These are phyloP conservation scores for Drosophila melanocephala DNA, from an alignment of 2,888 invertebrate genomes.

Conservation along the genomic window DNA sequence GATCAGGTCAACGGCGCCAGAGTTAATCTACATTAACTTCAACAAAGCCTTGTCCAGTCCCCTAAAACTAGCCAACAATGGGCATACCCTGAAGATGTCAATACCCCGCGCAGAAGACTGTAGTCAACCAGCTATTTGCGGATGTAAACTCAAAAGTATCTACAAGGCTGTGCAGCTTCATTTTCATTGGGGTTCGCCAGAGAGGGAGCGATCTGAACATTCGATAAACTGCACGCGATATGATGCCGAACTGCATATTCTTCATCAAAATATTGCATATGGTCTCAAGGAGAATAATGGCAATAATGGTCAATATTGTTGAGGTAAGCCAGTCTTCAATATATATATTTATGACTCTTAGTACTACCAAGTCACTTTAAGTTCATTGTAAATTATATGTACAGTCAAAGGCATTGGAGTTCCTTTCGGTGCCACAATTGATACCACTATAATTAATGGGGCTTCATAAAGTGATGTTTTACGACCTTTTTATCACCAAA, in stretches of 20 bases:
- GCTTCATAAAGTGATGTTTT: background rate
- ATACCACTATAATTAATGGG: too few relatives aligned
- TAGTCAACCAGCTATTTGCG: background rate
- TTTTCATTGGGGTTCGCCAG: constrained; percentile 66
- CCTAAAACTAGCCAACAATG: constrained; percentile 51
- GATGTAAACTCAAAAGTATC: constrained; percentile 36
- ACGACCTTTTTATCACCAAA: background rate
- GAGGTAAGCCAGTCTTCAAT: constrained; percentile 29
- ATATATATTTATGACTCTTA: too few relatives aligned
- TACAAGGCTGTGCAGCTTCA: constrained; percentile 59
- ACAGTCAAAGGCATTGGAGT: too few relatives aligned
- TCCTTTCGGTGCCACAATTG: background rate
- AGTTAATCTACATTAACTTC: constrained; percentile 61
- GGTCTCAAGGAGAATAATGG: constrained; percentile 41
- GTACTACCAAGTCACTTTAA: too few relatives aligned
- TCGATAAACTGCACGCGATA: constrained; percentile 30
- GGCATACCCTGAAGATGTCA: constrained; percentile 49
- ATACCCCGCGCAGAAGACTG: constrained; percentile 44
- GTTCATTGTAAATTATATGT: too few relatives aligned
- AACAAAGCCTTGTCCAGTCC: constrained; percentile 48
- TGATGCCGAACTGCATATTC: constrained; percentile 64
- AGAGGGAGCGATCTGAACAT: constrained; percentile 63
- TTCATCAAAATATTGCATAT: constrained; percentile 63
- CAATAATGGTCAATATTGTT: constrained; percentile 39
- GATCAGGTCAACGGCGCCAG: constrained; percentile 35